Evolutionary conservation across 1,140 invertebrate genomes (phyloP).

Genomic region (Pemphigus obesinymphae): DNA sequence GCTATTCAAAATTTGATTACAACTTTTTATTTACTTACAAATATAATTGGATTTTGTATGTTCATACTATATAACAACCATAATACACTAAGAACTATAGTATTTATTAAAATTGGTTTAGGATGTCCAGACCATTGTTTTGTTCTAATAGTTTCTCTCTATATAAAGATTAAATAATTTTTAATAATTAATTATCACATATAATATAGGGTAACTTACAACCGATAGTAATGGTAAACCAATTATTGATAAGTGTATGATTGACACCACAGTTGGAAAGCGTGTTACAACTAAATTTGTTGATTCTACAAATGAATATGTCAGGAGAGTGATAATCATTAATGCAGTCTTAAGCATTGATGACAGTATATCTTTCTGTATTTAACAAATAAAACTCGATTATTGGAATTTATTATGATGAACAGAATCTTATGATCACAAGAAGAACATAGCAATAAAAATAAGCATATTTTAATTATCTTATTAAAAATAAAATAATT

Average conservation of each 20-base stretch:
- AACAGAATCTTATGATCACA: too few relatives aligned
- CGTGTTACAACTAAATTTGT: background rate
- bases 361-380: background rate
- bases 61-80: constrained; percentile 34
- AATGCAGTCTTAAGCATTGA: background rate
- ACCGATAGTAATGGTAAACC: constrained; percentile 11
- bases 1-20: background rate
- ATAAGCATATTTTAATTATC: too few relatives aligned
- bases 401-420: too few relatives aligned
- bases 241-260: background rate
- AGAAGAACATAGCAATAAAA: too few relatives aligned
- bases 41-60: background rate
- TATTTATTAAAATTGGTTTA: constrained; percentile 16
- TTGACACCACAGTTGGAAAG: background rate
- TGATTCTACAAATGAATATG: constrained; percentile 20
- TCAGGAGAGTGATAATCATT: background rate
- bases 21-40: background rate
- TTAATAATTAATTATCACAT: too few relatives aligned
- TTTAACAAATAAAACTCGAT: background rate
- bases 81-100: background rate
- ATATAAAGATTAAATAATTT: background rate
- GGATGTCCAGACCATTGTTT: constrained; percentile 25
- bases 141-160: constrained; percentile 11
- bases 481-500: background rate
- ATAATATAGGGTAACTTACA: background rate